Evolutionary conservation across 1,140 invertebrate species (phyloP).

Genomic region (Caligus rogercresseyi): DNA sequence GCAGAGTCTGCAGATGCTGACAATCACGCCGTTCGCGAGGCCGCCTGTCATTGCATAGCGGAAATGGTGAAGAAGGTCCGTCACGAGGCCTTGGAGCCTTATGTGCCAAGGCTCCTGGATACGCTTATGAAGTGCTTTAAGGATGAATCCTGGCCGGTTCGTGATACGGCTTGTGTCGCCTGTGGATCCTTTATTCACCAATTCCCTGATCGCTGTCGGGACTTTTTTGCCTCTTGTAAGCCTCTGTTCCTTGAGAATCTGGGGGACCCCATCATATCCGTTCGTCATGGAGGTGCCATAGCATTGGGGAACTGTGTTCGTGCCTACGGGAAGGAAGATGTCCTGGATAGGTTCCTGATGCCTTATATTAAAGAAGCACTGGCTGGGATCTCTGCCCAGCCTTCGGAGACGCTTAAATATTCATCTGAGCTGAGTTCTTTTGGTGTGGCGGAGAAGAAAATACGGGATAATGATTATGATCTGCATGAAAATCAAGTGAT

Average conservation of each 20-base stretch:
- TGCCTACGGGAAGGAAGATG: slow-evolving; percentile 31
- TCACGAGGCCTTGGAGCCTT: slow-evolving; percentile 29
- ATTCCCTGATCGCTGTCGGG: slow-evolving; percentile 35
- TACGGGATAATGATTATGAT: slow-evolving; percentile 36
- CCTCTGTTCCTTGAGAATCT: slow-evolving; percentile 37
- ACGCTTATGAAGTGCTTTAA: slow-evolving; percentile 35
- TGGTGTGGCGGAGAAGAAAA: slow-evolving; percentile 32
- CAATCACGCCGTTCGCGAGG: slow-evolving; percentile 41
- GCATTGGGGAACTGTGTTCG: slow-evolving; percentile 34
- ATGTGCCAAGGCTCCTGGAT: slow-evolving; percentile 31
- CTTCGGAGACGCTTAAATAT: background rate
- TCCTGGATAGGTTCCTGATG: background rate
- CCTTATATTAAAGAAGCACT: background rate
- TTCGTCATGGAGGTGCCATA: slow-evolving; percentile 37
- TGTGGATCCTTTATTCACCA: slow-evolving; percentile 37
- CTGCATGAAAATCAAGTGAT: slow-evolving; percentile 36
- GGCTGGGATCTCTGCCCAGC: background rate
- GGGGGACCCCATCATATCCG: slow-evolving; percentile 37
- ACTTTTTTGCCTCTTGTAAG: slow-evolving; percentile 30
- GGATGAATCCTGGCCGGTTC: slow-evolving; percentile 41
- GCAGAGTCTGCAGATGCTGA: slow-evolving; percentile 34
- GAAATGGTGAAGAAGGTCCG: slow-evolving; percentile 38
- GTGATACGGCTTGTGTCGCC: slow-evolving; percentile 41
- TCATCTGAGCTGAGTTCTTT: slow-evolving; percentile 31
- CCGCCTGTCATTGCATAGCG: slow-evolving; percentile 40